A percentile compares a stretch with the other conserved stretches of the same genome.
Evolutionary conservation across 2,113 vertebrate genomes (phyloP).

Genomic region (Patagioenas fasciata): DNA sequence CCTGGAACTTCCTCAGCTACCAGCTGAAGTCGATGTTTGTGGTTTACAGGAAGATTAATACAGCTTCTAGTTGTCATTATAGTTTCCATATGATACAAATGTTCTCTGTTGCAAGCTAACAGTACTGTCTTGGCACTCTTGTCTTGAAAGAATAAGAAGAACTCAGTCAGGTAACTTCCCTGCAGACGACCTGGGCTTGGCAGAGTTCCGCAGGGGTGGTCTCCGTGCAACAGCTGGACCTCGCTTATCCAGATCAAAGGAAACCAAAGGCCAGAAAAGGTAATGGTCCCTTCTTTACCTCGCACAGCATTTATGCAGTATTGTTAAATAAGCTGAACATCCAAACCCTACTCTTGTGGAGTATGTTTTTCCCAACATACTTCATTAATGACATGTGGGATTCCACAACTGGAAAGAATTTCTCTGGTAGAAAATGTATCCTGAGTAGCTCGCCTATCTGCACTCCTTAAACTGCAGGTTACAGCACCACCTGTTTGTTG

Average conservation of each 20-base stretch:
- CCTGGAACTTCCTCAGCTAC: not conserved
- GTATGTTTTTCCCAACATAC: fast-evolving
- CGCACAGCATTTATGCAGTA: fast-evolving
- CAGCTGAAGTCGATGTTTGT: not conserved
- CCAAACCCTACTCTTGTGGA: not conserved
- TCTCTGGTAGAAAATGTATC: not conserved
- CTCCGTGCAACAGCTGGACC: slow-evolving; percentile 96
- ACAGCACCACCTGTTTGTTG: not conserved
- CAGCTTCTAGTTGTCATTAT: not conserved
- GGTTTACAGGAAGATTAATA: not conserved
- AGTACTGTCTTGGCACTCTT: not conserved
- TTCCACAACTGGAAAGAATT: not conserved
- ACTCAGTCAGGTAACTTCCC: slow-evolving; percentile 92
- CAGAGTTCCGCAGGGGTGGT: slow-evolving; percentile 90
- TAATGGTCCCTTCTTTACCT: slow-evolving; percentile 8
- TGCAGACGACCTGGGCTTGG: slow-evolving; percentile 81
- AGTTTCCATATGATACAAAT: not conserved
- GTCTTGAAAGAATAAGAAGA: slow-evolving; percentile 85
- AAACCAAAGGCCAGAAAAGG: slow-evolving; percentile 81
- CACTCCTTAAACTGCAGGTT: not conserved
- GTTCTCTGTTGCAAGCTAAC: not conserved
- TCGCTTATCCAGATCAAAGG: slow-evolving; percentile 87
- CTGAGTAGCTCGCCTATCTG: not conserved
- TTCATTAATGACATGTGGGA: not conserved
- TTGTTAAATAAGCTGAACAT: not conserved